Evolutionary conservation across 2,888 invertebrate species (phyloP).

Genomic region (Phragmatobia fuliginosa): DNA sequence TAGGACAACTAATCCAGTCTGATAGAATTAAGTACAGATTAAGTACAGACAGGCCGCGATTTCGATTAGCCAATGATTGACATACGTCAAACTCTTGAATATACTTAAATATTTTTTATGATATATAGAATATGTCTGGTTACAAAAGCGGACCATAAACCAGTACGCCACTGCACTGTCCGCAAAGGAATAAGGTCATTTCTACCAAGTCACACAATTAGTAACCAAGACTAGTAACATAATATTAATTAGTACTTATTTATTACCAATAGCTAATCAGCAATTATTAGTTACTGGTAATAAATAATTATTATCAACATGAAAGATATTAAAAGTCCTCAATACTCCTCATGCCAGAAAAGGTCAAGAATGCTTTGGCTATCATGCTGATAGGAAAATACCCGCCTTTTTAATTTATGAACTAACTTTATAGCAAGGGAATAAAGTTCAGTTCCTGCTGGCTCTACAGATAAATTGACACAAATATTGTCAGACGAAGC

Average conservation of each 20-base stretch:
- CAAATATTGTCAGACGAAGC: conserved; percentile 42
- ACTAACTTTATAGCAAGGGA: conserved; percentile 22
- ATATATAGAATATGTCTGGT: no score
- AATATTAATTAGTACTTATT: not conserved
- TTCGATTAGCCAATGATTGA: no score
- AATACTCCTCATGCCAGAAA: conserved; percentile 16
- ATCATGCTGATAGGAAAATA: conserved; percentile 29
- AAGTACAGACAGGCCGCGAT: no score
- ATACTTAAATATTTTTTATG: no score
- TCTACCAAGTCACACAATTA: not conserved
- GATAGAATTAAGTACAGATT: no score
- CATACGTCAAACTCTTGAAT: no score
- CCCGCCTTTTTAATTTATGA: conserved; percentile 30
- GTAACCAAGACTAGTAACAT: not conserved
- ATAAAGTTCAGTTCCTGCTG: conserved; percentile 39
- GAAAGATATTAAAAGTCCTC: conserved; percentile 5
- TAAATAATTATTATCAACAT: conserved; percentile 5
- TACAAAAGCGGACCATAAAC: no score
- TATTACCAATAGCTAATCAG: not conserved
- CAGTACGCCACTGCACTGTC: not conserved
- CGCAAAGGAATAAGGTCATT: not conserved
- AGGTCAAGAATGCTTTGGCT: conserved; percentile 18
- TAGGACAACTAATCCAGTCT: no score
- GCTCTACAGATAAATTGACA: conserved; percentile 29
- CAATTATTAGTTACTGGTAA: not conserved